These are phyloP conservation scores for Bradypodion ventrale DNA, from an alignment of 2,797 vertebrate genomes.

Conservation along the genomic window DNA sequence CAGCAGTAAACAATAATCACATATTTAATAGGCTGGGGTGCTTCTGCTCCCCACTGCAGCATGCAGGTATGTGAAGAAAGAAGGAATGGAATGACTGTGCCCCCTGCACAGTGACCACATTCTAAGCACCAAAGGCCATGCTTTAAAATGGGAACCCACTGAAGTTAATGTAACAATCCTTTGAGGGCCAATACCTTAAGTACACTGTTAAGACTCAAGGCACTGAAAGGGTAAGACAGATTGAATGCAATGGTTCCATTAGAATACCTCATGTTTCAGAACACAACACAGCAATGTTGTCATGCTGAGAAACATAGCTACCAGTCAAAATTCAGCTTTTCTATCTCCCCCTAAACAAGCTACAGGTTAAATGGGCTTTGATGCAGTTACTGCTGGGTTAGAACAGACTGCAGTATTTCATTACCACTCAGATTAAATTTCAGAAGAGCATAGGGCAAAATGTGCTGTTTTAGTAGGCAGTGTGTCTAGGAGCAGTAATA, in stretches of 20 bases:
- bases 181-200: constrained; percentile 68
- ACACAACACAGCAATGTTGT: constrained; percentile 78
- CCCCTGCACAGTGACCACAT: constrained; percentile 61
- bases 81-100: constrained; percentile 69
- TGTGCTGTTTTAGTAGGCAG: constrained; percentile 81
- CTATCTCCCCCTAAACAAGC: constrained; percentile 70
- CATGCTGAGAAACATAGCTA: constrained; percentile 71
- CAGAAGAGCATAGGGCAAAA: constrained; percentile 63
- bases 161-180: constrained; percentile 74
- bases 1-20: constrained; percentile 70
- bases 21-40: constrained; percentile 66
- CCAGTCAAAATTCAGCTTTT: constrained; percentile 69
- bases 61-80: constrained; percentile 57
- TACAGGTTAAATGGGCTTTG: constrained; percentile 78
- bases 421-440: constrained; percentile 72
- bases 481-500: constrained; percentile 75
- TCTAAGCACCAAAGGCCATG: constrained; percentile 71
- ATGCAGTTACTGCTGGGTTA: constrained; percentile 78
- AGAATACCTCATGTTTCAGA: constrained; percentile 73
- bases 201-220: constrained; percentile 76
- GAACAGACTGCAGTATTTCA: constrained; percentile 66
- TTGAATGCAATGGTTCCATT: constrained; percentile 80
- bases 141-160: constrained; percentile 69
- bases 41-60: constrained; percentile 65
- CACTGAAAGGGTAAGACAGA: constrained; percentile 83